A percentile compares a stretch with the other conserved stretches of the same genome.
These are phyloP conservation scores for Brachyrhaphis roseni DNA, from an alignment of 2,797 vertebrate species.

Conservation along the genomic window DNA sequence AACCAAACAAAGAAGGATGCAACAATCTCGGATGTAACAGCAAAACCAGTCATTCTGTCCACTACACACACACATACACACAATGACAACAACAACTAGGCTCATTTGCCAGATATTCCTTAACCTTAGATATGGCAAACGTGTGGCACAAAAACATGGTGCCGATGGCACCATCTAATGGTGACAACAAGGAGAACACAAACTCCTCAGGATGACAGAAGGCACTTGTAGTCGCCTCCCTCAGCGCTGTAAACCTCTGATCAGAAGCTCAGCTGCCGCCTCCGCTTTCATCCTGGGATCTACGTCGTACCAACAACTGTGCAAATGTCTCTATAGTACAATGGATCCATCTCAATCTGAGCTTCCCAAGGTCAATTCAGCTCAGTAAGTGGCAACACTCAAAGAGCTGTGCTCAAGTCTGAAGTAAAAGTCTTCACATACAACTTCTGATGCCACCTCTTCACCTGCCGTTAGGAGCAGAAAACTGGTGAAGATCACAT, in stretches of 20 bases:
- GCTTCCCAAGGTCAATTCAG: slow-evolving; percentile 25
- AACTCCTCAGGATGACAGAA: slow-evolving; percentile 62
- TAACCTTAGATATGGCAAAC: slow-evolving; percentile 49
- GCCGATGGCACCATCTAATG: not conserved
- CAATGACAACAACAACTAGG: slow-evolving; percentile 7
- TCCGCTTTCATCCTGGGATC: slow-evolving; percentile 54
- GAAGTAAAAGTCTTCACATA: slow-evolving; percentile 12
- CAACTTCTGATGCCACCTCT: slow-evolving; percentile 12
- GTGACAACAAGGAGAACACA: slow-evolving; percentile 23
- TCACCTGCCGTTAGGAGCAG: not conserved
- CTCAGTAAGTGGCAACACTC: slow-evolving; percentile 5
- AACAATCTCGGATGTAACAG: slow-evolving; percentile 60
- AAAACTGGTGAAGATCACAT: slow-evolving; percentile 16
- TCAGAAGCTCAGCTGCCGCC: slow-evolving; percentile 22
- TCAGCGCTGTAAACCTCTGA: slow-evolving; percentile 54
- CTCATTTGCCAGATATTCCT: slow-evolving; percentile 33
- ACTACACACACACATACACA: slow-evolving; percentile 7
- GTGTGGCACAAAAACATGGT: slow-evolving; percentile 2
- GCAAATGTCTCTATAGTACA: slow-evolving; percentile 66
- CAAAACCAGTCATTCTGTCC: slow-evolving; percentile 42
- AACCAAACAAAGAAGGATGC: slow-evolving; percentile 34
- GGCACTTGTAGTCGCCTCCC: slow-evolving; percentile 72
- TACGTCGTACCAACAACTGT: slow-evolving; percentile 52
- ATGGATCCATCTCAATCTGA: slow-evolving; percentile 52
- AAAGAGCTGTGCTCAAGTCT: not conserved